Base-by-base conservation (phyloP, 2,888 invertebrate species). In the Muschampia plurimacula region DNA sequence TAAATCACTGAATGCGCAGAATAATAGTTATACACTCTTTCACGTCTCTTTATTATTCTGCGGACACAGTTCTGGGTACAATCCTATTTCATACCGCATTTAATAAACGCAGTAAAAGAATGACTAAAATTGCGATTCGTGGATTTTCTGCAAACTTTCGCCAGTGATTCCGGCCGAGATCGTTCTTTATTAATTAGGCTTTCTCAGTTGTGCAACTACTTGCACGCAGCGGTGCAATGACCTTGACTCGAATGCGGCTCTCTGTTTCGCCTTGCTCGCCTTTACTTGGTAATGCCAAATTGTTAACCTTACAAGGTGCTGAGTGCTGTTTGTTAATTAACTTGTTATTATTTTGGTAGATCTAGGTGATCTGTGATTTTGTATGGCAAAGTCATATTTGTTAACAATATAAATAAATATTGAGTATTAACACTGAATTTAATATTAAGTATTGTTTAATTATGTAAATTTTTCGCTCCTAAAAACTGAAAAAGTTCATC, bases 131-230 rank as follows among this genome's bases (percentile, higher is more conserved):
- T 60, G 10, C 36, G 28, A 66, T 59, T 68, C 32, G 46, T 32
- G 68, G 52, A 72, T 72, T 62, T 49, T 66, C 59, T 8, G 71
- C 49, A 66, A 59, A 72, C 72, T 72, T 72, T 72, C 72, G 62
- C 72, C 67, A 62, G 44, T n/a, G 22, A 66, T 60, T 67, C 60
- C 66, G 66, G 12, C 44, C 62, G 67, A 62, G 72, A 72, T 72
- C 60, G 52, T 67, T 70, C 57, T 62, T 60, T 72, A 72, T 72
- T 72, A 72, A 72, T 72, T 72, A 67, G 72, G 67, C 72, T 72
- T 72, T 72, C 71, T 66, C 66, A 67, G 72, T 72, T 72, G 72
- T 72, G 72, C 67, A 72, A 72, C 66, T 59, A 13, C 44, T 9
- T 46, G 65, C 70, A 70, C 64, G 63, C 63, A 59, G 39, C 69